Percentiles rank a stretch among this genome's conserved stretches.
Evolutionary conservation across 2,888 invertebrate species (phyloP).

Genomic region (Limnephilus auricula): DNA sequence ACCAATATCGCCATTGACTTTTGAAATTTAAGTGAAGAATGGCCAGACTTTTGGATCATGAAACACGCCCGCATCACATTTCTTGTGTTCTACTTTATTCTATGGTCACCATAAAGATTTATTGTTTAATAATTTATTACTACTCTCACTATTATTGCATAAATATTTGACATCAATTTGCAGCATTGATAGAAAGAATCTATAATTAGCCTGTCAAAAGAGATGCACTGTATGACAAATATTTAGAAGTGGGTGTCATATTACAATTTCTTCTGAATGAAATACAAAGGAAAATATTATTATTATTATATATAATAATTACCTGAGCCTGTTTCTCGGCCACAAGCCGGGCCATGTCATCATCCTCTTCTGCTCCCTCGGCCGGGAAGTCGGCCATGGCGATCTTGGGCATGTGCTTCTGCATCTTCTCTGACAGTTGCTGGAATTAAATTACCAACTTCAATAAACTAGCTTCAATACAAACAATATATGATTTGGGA

Average conservation of each 20-base stretch:
- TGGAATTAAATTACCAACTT: slow-evolving; percentile 68
- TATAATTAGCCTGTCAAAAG: too few relatives aligned
- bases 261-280: neutral
- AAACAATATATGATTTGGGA: neutral
- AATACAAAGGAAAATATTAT: neutral
- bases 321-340: slow-evolving; percentile 77
- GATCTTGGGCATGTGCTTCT: slow-evolving; percentile 77
- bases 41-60: too few relatives aligned
- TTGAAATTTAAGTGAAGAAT: too few relatives aligned
- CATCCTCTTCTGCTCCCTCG: slow-evolving; percentile 73
- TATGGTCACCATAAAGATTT: neutral
- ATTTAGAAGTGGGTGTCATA: neutral
- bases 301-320: neutral
- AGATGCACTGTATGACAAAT: neutral
- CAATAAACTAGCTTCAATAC: neutral
- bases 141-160: neutral
- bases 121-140: neutral
- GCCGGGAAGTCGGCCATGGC: slow-evolving; percentile 71
- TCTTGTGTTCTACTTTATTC: too few relatives aligned
- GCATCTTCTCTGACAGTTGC: slow-evolving; percentile 84
- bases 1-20: too few relatives aligned
- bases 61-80: too few relatives aligned
- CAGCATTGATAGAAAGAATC: neutral
- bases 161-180: neutral
- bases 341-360: slow-evolving; percentile 73